Percentiles rank a stretch among this genome's conserved stretches.
These are phyloP conservation scores for Lasioglossum morio DNA, from an alignment of 2,888 invertebrate genomes.

Conservation along the genomic window DNA sequence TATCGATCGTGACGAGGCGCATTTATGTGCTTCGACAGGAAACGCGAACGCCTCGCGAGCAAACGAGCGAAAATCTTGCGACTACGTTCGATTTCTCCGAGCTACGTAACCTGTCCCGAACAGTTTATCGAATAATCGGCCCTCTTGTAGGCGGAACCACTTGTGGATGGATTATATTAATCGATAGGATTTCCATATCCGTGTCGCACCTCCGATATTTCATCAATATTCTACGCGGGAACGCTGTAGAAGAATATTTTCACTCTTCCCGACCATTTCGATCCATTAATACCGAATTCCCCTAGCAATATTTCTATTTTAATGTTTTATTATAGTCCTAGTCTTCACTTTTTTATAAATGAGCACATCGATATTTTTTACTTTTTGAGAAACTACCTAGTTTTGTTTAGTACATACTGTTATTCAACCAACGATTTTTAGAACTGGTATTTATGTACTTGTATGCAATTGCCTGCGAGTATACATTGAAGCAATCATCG, in stretches of 20 bases:
- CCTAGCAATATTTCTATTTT: no score
- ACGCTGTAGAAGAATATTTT: neutral
- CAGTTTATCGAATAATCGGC: neutral
- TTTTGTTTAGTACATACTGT: no score
- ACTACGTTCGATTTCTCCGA: neutral
- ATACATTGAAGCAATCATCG: neutral
- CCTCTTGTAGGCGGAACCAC: neutral
- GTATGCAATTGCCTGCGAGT: no score
- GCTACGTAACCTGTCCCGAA: neutral
- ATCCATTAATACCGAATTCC: neutral
- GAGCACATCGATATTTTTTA: no score
- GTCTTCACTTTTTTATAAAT: no score
- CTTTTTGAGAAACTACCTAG: no score
- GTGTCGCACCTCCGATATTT: neutral
- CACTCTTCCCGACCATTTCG: neutral
- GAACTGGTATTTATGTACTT: no score
- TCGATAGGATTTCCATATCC: conserved; percentile 1
- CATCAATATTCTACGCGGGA: neutral
- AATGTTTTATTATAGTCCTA: no score
- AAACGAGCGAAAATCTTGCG: neutral
- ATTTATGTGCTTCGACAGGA: neutral
- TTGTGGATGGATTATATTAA: neutral
- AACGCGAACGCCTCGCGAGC: neutral
- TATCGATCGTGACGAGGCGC: conserved; percentile 13
- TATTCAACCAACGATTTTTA: no score